phyloP scores from a whole-genome alignment of 2,797 vertebrate genomes.

The Enteromius afrohamiltoni region DNA sequence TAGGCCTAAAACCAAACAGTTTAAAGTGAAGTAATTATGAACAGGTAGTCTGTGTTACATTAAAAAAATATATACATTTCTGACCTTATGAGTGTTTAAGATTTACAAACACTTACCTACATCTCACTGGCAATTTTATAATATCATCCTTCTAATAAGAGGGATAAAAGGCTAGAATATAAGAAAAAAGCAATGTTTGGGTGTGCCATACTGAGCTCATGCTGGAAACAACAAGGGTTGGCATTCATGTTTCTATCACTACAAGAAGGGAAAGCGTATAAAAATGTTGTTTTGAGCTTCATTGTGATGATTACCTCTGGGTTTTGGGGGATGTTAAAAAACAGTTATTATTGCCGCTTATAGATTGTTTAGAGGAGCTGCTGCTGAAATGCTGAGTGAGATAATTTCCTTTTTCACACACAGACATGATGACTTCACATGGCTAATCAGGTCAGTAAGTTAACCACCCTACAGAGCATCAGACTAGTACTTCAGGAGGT shows the following conservation, averaged over 20 bases:
- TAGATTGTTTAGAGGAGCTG: not conserved
- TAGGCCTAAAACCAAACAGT: no score
- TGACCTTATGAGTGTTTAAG: not conserved
- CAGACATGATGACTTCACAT: constrained; percentile 22
- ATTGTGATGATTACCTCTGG: not conserved
- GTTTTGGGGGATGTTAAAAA: not conserved
- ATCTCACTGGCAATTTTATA: not conserved
- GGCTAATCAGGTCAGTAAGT: constrained; percentile 27
- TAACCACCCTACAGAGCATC: constrained; percentile 34
- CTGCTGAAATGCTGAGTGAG: not conserved
- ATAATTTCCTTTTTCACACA: constrained; percentile 3
- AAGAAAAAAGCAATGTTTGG: constrained; percentile 41
- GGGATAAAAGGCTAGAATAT: not conserved
- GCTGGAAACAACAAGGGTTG: not conserved
- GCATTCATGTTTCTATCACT: not conserved
- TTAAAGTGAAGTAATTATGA: not conserved
- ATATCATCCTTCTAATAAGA: not conserved
- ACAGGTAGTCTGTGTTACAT: not conserved
- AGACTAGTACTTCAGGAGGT: constrained; percentile 48
- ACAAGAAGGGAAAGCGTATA: constrained; percentile 1
- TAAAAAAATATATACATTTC: no score
- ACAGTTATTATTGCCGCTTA: constrained; percentile 11
- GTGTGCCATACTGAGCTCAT: constrained; percentile 10
- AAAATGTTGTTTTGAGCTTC: not conserved
- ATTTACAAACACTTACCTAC: not conserved